These are phyloP conservation scores for Oxygymnocypris stewartii DNA, from an alignment of 2,113 vertebrate genomes.

Conservation along the genomic window DNA sequence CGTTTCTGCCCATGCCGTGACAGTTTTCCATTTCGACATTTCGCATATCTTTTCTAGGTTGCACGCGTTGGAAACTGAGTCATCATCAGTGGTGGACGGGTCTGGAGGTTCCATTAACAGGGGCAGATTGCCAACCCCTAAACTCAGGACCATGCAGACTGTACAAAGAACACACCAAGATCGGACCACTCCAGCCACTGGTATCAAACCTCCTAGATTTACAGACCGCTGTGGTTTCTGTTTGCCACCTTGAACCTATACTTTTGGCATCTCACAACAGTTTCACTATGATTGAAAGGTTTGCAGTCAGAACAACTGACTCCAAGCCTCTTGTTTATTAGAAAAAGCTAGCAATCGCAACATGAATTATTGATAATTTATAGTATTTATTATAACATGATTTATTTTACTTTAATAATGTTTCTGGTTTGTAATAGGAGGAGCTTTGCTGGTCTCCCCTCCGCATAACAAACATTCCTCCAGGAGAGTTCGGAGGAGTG, in stretches of 20 bases:
- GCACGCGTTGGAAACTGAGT: not conserved
- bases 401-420: not conserved
- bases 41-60: conserved; percentile 32
- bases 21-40: not conserved
- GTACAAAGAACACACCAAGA: conserved; percentile 78
- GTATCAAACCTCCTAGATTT: conserved; percentile 60
- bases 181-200: conserved; percentile 76
- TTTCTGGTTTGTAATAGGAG: conserved; percentile 67
- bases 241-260: not conserved
- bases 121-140: conserved; percentile 77
- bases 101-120: conserved; percentile 58
- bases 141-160: conserved; percentile 70
- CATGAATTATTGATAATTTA: not conserved
- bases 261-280: not conserved
- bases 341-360: not conserved
- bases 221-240: conserved; percentile 13
- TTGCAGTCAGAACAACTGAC: not conserved
- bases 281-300: conserved; percentile 26
- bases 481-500: conserved; percentile 60
- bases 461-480: conserved; percentile 66
- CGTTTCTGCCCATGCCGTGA: not conserved
- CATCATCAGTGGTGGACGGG: not conserved
- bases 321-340: not conserved
- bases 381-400: too few species aligned
- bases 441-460: conserved; percentile 79